phyloP scores from a whole-genome alignment of 2,888 invertebrate species.

The Yponomeuta plumbellus region DNA sequence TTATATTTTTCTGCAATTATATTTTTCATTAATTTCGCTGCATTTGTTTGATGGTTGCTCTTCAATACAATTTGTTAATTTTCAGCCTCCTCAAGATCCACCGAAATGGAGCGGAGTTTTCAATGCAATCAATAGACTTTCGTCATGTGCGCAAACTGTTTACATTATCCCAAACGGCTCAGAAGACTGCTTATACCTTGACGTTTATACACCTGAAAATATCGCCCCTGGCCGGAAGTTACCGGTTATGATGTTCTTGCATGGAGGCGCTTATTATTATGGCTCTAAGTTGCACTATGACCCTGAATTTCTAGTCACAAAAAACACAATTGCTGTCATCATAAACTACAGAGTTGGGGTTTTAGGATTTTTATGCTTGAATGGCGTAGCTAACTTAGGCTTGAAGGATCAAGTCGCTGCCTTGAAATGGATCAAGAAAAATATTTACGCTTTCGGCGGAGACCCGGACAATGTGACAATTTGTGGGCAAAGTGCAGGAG shows the following conservation, averaged over 20 bases:
- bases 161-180: constrained; percentile 40
- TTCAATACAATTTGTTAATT: constrained; percentile 19
- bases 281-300: constrained; percentile 62
- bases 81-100: constrained; percentile 48
- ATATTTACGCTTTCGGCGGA: constrained; percentile 60
- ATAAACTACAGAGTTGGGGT: constrained; percentile 61
- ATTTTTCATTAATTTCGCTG: too few relatives aligned
- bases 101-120: constrained; percentile 47
- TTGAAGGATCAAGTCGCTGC: constrained; percentile 64
- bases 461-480: constrained; percentile 65
- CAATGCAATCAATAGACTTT: constrained; percentile 41
- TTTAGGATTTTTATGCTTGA: constrained; percentile 57
- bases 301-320: constrained; percentile 57
- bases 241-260: constrained; percentile 60
- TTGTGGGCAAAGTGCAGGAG: constrained; percentile 64
- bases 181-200: constrained; percentile 58
- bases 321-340: constrained; percentile 49
- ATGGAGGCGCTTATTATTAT: constrained; percentile 63
- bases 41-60: too few relatives aligned
- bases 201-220: constrained; percentile 48
- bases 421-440: constrained; percentile 56
- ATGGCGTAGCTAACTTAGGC: constrained; percentile 57
- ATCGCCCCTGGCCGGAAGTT: constrained; percentile 31
- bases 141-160: constrained; percentile 50
- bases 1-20: too few relatives aligned